phyloP scores from a whole-genome alignment of 2,113 vertebrate species.

The Propithecus coquereli region DNA sequence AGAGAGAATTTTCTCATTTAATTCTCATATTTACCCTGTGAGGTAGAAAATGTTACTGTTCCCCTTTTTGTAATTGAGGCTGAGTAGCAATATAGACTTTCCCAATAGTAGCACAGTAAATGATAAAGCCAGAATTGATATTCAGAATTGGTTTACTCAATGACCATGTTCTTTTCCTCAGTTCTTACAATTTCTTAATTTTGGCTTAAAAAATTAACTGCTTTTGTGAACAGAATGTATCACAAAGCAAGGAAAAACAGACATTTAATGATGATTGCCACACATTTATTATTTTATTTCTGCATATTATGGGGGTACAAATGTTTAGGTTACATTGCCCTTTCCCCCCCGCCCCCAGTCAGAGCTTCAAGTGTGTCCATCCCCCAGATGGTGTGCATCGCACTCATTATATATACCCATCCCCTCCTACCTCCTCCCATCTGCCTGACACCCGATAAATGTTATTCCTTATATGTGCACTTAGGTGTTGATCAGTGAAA shows the following conservation, averaged over 20 bases:
- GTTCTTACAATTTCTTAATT: background rate
- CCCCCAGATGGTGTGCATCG: too few relatives aligned
- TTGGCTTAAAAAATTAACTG: background rate
- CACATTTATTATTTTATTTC: background rate
- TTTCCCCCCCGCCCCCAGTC: too few relatives aligned
- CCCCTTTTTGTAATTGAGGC: constrained; percentile 2
- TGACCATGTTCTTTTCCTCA: background rate
- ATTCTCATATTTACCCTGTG: background rate
- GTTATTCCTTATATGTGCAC: too few relatives aligned
- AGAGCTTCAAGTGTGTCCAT: too few relatives aligned
- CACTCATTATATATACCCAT: too few relatives aligned
- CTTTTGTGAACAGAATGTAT: background rate
- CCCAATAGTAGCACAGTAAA: background rate
- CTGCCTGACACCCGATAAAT: too few relatives aligned
- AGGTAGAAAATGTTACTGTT: constrained; percentile 21
- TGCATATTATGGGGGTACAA: too few relatives aligned
- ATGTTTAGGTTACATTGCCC: too few relatives aligned
- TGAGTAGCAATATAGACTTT: background rate
- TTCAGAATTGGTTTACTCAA: constrained; percentile 10
- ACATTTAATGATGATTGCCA: constrained; percentile 8
- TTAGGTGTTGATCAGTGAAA: too few relatives aligned
- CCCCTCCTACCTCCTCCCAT: too few relatives aligned
- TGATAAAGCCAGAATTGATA: background rate
- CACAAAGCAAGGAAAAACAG: constrained; percentile 6
- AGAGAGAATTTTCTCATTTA: background rate